Evolutionary conservation across 2,113 vertebrate species (phyloP).

Genomic region (Parus major): DNA sequence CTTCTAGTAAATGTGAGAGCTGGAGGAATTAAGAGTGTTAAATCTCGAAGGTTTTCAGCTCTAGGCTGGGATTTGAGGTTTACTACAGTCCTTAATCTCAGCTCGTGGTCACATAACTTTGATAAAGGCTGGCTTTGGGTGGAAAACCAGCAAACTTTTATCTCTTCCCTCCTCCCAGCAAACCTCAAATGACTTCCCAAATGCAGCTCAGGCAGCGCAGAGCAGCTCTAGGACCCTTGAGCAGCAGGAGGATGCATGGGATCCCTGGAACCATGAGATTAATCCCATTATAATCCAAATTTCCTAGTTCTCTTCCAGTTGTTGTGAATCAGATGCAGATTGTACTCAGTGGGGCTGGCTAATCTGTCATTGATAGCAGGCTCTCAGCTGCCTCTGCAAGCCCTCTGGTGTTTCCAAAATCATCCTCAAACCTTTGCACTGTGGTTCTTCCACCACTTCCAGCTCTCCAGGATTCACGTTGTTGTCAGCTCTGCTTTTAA

Average conservation of each 20-base stretch:
- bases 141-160: conserved; percentile 32
- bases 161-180: neutral
- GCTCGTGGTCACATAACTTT: neutral
- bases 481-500: neutral
- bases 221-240: neutral
- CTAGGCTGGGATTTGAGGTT: conserved; percentile 6
- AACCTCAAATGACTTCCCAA: conserved; percentile 15
- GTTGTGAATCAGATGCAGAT: conserved; percentile 19
- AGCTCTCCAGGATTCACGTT: neutral
- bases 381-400: neutral
- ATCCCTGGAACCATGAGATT: neutral
- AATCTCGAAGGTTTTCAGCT: conserved; percentile 19
- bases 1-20: neutral
- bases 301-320: conserved; percentile 7
- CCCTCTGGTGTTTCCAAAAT: neutral
- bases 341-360: neutral
- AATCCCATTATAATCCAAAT: neutral
- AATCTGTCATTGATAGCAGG: neutral
- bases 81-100: neutral
- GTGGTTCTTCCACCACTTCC: neutral
- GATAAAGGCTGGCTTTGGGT: neutral
- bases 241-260: neutral
- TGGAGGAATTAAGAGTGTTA: neutral
- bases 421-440: neutral
- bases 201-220: neutral